Conservation (phyloP, 1,140 invertebrate genomes). For the Papilio machaon region DNA sequence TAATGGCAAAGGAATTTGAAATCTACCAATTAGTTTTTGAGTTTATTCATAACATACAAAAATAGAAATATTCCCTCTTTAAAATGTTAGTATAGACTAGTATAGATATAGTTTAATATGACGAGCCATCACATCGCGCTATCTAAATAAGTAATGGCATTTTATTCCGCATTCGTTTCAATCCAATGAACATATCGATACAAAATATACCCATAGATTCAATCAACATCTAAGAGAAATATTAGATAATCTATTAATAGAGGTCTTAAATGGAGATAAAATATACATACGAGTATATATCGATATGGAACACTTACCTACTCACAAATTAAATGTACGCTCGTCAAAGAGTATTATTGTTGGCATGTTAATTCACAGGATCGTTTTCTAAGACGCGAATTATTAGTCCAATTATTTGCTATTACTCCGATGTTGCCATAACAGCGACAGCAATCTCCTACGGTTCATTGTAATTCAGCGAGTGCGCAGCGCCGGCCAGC, state of each 20-base stretch:
- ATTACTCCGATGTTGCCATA: background rate
- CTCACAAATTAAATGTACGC: too few species aligned
- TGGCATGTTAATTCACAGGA: background rate
- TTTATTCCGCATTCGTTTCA: slow-evolving; percentile 20
- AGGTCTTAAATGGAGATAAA: too few species aligned
- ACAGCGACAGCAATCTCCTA: background rate
- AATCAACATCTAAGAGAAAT: background rate
- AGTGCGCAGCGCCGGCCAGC: background rate
- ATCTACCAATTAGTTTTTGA: too few species aligned
- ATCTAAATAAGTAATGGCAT: background rate
- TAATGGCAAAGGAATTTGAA: too few species aligned
- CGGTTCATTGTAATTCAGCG: background rate
- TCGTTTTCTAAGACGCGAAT: too few species aligned
- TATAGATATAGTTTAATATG: background rate
- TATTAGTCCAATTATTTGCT: background rate
- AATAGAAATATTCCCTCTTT: too few species aligned
- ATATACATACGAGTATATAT: too few species aligned
- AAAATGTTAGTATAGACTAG: too few species aligned
- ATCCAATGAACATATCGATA: background rate
- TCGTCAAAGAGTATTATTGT: background rate
- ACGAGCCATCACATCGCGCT: background rate
- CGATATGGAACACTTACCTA: too few species aligned
- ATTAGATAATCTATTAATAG: too few species aligned
- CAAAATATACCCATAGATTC: background rate
- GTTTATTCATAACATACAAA: too few species aligned